Base-by-base conservation (phyloP, 2,797 vertebrate genomes). In the Merluccius polli region DNA sequence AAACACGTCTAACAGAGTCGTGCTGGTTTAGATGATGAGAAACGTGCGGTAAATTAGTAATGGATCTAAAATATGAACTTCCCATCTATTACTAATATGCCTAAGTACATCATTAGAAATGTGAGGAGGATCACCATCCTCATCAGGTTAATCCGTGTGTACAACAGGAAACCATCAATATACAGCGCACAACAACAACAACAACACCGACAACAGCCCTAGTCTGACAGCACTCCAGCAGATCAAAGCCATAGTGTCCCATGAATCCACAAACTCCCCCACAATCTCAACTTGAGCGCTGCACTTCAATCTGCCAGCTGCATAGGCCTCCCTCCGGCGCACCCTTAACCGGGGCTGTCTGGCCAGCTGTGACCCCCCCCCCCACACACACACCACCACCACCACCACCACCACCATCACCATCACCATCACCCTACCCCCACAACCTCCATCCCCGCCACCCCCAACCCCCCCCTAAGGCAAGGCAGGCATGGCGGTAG, bases 331-430 rank as follows among this genome's bases (percentile, higher is more conserved):
- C 91, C 86, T 83, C 87, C 85, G 88, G 91, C 91, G 77, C 75
- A 78, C 78, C 83, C 76, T 81, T 80, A 83, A n/a, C 85, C 81
- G 83, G 12, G 85, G 77, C 87, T 73, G 86, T 88, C 81, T 91
- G 89, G 89, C 90, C 91, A 93, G 91, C 88, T 92, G 90, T 86
- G 91, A 81, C 86, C 85, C 78, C 74, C 71, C 2, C 24, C 24
- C 5, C 7, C 36, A 38, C 36, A 4, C 36, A 38, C 36, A 3
- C 36, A 38, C 36, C 36, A 35, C 33, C 36, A 38, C 36, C 10
- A 4, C 5, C 36, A 38, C 36, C 5, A 8, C 10, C 36, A 38
- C 36, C 36, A 4, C 36, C 10, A 38, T 9, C 36, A 6, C 36
- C 36, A 52, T 4, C 48, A 52, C 48, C 48, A 52, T 2, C 48